Conservation (phyloP, 2,113 vertebrate genomes). For the Orientallactaga bullata region DNA sequence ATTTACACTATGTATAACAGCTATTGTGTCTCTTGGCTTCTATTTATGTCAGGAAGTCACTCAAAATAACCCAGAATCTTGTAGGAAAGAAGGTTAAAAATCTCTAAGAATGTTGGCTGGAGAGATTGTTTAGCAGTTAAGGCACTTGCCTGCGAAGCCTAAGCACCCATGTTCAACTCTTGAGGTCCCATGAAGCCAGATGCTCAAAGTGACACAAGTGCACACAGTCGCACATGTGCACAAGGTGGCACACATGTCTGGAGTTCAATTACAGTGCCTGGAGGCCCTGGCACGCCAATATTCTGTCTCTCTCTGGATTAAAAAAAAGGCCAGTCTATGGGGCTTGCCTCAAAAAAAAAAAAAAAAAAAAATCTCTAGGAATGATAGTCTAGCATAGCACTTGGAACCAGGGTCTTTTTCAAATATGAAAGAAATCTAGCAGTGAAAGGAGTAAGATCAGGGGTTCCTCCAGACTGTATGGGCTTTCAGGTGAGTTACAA, state of each 20-base stretch:
- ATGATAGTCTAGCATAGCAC: background rate
- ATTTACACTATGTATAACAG: background rate
- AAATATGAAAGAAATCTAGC: background rate
- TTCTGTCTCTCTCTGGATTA: too few species aligned
- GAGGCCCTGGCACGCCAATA: too few species aligned
- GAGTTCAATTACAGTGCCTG: too few species aligned
- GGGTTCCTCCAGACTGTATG: background rate
- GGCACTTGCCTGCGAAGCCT: too few species aligned
- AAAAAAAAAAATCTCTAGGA: background rate
- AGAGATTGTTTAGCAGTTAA: too few species aligned
- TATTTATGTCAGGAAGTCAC: conserved; percentile 48
- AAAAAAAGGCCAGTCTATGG: too few species aligned
- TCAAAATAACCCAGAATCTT: background rate
- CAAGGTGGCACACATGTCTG: too few species aligned
- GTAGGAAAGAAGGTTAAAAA: background rate
- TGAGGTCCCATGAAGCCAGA: too few species aligned
- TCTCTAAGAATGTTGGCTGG: background rate
- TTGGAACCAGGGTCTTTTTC: background rate
- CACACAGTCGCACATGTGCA: too few species aligned
- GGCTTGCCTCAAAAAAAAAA: too few species aligned
- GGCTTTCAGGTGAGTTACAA: background rate
- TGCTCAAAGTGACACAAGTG: too few species aligned
- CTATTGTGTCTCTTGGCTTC: background rate
- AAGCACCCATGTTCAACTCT: too few species aligned
- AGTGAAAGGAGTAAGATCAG: background rate